Conservation (phyloP, 1,140 invertebrate genomes). For the Drosophila tristis region DNA sequence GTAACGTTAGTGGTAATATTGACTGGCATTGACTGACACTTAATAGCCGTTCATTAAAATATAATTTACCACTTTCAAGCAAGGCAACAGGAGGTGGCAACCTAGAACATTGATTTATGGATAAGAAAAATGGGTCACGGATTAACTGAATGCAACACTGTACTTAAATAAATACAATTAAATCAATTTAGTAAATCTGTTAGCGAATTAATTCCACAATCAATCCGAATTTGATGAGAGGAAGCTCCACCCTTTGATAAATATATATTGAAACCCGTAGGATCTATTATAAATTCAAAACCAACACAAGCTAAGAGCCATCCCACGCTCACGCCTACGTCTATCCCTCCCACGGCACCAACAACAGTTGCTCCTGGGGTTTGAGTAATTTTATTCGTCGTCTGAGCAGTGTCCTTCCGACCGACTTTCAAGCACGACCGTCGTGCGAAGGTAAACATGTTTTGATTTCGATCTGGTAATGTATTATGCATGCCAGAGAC, state of each 20-base stretch:
- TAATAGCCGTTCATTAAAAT: constrained; percentile 53
- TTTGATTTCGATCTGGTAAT: constrained; percentile 71
- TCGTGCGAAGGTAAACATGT: constrained; percentile 59
- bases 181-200: too few species aligned
- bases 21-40: constrained; percentile 40
- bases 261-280: background rate
- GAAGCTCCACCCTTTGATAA: constrained; percentile 6
- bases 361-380: background rate
- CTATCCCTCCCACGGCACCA: background rate
- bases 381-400: constrained; percentile 18
- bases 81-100: background rate
- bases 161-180: too few species aligned
- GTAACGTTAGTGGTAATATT: constrained; percentile 25
- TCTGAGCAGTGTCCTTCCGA: constrained; percentile 23
- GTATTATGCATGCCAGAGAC: constrained; percentile 61
- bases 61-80: constrained; percentile 36
- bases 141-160: too few species aligned
- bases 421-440: constrained; percentile 23
- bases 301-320: constrained; percentile 25
- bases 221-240: background rate
- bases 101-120: constrained; percentile 3
- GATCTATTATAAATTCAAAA: constrained; percentile 41
- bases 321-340: constrained; percentile 13
- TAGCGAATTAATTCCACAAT: too few species aligned
- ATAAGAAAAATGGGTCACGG: background rate